Evolutionary conservation across 2,113 vertebrate species (phyloP).

Genomic region (Heterotilapia buettikoferi): DNA sequence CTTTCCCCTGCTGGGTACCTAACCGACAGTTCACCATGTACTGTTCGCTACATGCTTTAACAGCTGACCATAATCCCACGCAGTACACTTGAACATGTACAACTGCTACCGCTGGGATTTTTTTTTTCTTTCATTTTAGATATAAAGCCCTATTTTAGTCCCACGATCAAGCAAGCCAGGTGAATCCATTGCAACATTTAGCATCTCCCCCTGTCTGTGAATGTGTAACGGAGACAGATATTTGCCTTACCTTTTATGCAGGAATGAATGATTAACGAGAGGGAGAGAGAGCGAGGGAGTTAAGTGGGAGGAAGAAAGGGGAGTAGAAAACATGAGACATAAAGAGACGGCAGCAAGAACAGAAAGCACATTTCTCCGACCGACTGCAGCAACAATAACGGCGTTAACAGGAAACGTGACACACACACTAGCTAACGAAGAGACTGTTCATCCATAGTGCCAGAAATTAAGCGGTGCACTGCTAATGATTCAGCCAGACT

Average conservation of each 20-base stretch:
- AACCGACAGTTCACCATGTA: neutral
- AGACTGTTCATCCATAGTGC: slow-evolving; percentile 32
- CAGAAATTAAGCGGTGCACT: slow-evolving; percentile 14
- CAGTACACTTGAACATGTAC: neutral
- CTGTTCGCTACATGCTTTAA: neutral
- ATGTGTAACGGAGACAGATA: slow-evolving; percentile 53
- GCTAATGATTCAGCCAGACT: slow-evolving; percentile 18
- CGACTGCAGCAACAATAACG: slow-evolving; percentile 14
- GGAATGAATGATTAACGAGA: slow-evolving; percentile 38
- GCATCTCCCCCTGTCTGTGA: slow-evolving; percentile 24
- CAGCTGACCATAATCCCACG: neutral
- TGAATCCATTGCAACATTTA: neutral
- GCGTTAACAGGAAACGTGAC: slow-evolving; percentile 26
- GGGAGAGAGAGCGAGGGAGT: neutral
- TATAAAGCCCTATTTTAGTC: neutral
- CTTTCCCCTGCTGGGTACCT: neutral
- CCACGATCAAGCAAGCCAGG: neutral
- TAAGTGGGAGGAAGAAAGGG: neutral
- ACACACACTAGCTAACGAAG: slow-evolving; percentile 7
- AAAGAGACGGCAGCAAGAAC: neutral
- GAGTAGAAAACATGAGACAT: neutral
- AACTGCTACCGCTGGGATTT: neutral
- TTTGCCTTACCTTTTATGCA: slow-evolving; percentile 66
- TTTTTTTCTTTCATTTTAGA: neutral
- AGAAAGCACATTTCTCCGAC: slow-evolving; percentile 57